Evolutionary conservation across 2,113 vertebrate genomes (phyloP), one percentile per base, ranked within the genome.

Genomic region (Psophia crepitans): DNA sequence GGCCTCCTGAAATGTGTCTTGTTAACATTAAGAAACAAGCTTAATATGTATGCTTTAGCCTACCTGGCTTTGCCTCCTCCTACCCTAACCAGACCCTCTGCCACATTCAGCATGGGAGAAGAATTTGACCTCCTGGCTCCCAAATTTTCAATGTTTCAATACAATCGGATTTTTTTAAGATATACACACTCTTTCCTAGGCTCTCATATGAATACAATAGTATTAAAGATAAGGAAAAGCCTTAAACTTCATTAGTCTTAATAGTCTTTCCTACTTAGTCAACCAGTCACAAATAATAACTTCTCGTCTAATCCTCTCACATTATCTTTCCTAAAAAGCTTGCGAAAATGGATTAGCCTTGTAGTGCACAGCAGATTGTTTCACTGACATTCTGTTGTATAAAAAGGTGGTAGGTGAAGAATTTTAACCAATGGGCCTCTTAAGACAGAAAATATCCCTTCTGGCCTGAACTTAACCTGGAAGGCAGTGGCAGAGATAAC

Each of bases 311-410:
- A 96, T 83, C 58, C 84, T 79, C 82, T 80, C 74, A 76, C 84
- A 95, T 69, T 57, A 94, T 76, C 78, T 91, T 82, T 93, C 53
- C 75, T 71, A 73, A 93, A 94, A 90, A 83, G 26, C 63, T 88
- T 1, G 2, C 85, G 90, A 87, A 96, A 91, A 89, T 73, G 65
- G 74, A 95, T 87, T 89, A 94, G 63, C 14, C 28, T 54, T 24
- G n/a, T 32, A 85, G 44, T 2, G 57, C 66, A 89, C 9, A 49
- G 37, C 26, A n/a, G 30, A 84, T 65, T 83, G 76, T 74, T 91
- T 80, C 57, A 37, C 35, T 93, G 71, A 57, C n/a, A 75, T 16
- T 49, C 73, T 73, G 37, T 11, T 49, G 57, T 49, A 89, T 28
- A 87, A 89, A 82, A 89, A 94, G 18, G 48, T n/a, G 14, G 46